These are phyloP conservation scores for Pantala flavescens DNA, from an alignment of 1,140 invertebrate species.

Conservation along the genomic window DNA sequence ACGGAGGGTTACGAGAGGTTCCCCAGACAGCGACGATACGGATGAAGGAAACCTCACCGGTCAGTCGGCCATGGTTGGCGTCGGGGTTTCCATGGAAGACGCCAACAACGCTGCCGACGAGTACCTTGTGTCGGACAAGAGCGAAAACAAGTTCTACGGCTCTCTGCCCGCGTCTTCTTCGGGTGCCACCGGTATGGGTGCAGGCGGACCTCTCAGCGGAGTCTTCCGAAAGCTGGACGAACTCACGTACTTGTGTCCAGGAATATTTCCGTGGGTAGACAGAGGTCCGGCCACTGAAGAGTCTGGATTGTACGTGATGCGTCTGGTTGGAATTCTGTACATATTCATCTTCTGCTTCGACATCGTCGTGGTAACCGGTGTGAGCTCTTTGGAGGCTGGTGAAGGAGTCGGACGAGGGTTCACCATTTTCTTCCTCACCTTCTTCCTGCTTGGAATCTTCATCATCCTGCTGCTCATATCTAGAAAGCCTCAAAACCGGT, in stretches of 20 bases:
- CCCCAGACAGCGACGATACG: slow-evolving; percentile 72
- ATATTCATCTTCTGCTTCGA: slow-evolving; percentile 71
- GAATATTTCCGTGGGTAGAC: slow-evolving; percentile 79
- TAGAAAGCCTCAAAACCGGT: slow-evolving; percentile 86
- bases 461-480: slow-evolving; percentile 70
- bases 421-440: slow-evolving; percentile 54
- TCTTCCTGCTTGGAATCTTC: slow-evolving; percentile 65
- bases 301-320: slow-evolving; percentile 72
- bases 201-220: slow-evolving; percentile 35
- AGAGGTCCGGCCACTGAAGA: slow-evolving; percentile 73
- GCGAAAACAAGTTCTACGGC: slow-evolving; percentile 79
- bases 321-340: slow-evolving; percentile 74
- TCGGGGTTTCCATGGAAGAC: background rate
- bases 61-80: slow-evolving; percentile 20
- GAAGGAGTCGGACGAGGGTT: slow-evolving; percentile 49
- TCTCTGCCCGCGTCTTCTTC: slow-evolving; percentile 29
- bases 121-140: slow-evolving; percentile 71
- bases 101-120: slow-evolving; percentile 50
- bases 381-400: slow-evolving; percentile 39
- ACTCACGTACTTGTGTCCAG: slow-evolving; percentile 70
- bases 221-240: slow-evolving; percentile 38
- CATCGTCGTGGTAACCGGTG: slow-evolving; percentile 66
- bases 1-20: slow-evolving; percentile 39
- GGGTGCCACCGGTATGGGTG: slow-evolving; percentile 31
- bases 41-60: slow-evolving; percentile 60